Conservation (phyloP, 2,113 vertebrate species). For the Phrynosoma platyrhinos region DNA sequence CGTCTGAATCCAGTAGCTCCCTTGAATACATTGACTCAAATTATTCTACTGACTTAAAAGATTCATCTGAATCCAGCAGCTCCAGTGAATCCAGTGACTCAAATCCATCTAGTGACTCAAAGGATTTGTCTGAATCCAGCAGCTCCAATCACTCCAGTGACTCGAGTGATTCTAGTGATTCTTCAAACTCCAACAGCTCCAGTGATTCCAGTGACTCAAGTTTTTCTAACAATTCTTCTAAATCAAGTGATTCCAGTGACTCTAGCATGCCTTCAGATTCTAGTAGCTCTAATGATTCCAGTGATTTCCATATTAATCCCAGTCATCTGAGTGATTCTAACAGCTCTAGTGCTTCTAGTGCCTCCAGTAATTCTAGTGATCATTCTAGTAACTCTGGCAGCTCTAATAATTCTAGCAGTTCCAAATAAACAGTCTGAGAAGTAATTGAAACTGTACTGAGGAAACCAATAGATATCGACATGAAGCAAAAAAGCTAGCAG, state of each 20-base stretch:
- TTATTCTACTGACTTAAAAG: not conserved
- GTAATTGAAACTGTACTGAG: not conserved
- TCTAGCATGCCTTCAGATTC: not conserved
- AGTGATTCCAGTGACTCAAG: not conserved
- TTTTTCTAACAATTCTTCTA: not conserved
- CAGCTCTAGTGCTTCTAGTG: not conserved
- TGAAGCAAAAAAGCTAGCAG: not conserved
- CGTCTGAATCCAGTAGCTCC: not conserved
- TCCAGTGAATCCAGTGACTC: not conserved
- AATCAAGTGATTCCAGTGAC: not conserved
- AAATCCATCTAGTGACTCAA: not conserved
- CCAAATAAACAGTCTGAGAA: conserved; percentile 6
- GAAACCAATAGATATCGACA: not conserved
- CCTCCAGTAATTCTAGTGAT: not conserved
- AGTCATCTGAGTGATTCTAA: not conserved
- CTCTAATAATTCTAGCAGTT: not conserved
- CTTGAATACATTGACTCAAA: not conserved
- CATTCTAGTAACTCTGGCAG: not conserved
- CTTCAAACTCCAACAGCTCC: not conserved
- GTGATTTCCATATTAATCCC: not conserved
- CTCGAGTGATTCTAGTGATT: not conserved
- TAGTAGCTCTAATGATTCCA: not conserved
- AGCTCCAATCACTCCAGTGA: not conserved
- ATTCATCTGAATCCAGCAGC: not conserved
- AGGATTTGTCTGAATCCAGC: not conserved